phyloP scores from a whole-genome alignment of 2,797 vertebrate genomes.

The Protosalanx chinensis region DNA sequence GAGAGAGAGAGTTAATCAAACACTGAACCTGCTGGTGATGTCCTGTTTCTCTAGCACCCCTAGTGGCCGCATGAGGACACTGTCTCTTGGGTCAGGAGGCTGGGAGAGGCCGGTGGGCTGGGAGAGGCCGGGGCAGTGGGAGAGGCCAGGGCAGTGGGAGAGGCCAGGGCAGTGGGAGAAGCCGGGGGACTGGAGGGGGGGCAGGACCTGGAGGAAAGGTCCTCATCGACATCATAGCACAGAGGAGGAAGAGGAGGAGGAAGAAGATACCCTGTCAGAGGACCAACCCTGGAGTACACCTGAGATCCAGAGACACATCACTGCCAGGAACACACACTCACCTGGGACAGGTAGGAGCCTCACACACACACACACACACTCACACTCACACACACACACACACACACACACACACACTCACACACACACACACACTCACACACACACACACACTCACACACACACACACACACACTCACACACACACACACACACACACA shows the following conservation, averaged over 20 bases:
- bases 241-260: conserved; percentile 73
- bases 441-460: background rate
- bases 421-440: no score
- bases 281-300: conserved; percentile 68
- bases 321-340: conserved; percentile 61
- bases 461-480: conserved; percentile 54
- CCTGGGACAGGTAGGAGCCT: conserved; percentile 43
- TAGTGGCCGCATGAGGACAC: conserved; percentile 64
- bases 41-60: conserved; percentile 21
- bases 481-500: background rate
- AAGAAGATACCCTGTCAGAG: conserved; percentile 61
- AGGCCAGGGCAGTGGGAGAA: conserved; percentile 12
- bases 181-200: conserved; percentile 40
- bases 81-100: conserved; percentile 77
- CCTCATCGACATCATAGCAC: conserved; percentile 80
- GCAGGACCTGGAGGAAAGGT: conserved; percentile 78
- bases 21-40: background rate
- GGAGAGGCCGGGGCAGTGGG: conserved; percentile 19
- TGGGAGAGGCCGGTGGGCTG: conserved; percentile 75
- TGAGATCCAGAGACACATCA: conserved; percentile 41
- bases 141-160: conserved; percentile 34
- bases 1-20: conserved; percentile 12
- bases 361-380: background rate
- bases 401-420: no score
- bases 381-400: background rate